Evolutionary conservation across 2,888 invertebrate genomes (phyloP), one percentile per base, ranked within the genome.

Genomic region (Drosophila colorata): DNA sequence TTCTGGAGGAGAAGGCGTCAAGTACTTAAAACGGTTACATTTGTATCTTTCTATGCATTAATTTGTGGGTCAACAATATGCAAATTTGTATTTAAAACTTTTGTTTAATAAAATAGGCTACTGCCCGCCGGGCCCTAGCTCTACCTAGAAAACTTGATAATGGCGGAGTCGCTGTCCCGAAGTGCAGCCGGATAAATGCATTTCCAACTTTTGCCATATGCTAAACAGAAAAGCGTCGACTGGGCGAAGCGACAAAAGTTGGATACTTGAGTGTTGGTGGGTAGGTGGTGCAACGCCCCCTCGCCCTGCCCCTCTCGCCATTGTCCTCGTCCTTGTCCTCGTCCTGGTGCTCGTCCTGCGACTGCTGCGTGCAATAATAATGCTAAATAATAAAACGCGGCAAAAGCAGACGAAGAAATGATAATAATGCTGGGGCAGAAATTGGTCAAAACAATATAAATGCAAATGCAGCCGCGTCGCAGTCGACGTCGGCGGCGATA

Each of bases 361-460:
- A 33, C 25, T 68, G 70, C 76, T 69, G 64, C 52, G 53, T 41
- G 64, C 65, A 72, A 76, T 76, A 73, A 77, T 77, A 77, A 77
- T 78, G 76, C 59, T 77, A 74, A 77, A 77, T 78, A 74, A 70
- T 61, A 77, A 69, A 77, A 69, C 49, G 70, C 58, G 61, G 43
- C 47, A 37, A 37, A 38, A 40, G 71, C 28, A 59, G 40, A 23
- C 43, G 57, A 59, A 73, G 83, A 80, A 83, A 84, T 84, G 81
- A 81, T 87, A 84, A 84, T 87, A 87, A 84, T 74, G 87, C 70
- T 53, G 73, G 78, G 75, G 73, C 66, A 70, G 70, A 77, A 77
- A 77, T 77, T 78, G 76, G 78, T 83, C 87, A 83, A 83, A 83
- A 83, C 83, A 83, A 83, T 83, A 87, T 83, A 83, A 83, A 83